Base-by-base conservation (phyloP, 1,140 invertebrate genomes). In the Lysiphlebus fabarum region DNA sequence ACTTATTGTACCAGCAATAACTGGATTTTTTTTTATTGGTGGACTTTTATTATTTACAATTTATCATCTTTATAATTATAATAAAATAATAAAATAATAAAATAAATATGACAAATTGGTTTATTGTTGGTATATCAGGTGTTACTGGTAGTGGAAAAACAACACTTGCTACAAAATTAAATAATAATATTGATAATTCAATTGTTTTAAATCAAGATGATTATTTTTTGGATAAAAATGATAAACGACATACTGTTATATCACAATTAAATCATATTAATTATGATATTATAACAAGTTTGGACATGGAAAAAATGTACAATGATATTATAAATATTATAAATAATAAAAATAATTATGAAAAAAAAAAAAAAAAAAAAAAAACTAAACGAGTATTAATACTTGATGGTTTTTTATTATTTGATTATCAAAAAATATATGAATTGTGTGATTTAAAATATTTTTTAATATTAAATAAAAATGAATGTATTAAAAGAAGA, bases 101-200 rank as follows among this genome's bases (percentile, higher is more conserved):
- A 41, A 49, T 14, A 12, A 53, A 4, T 6, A 57, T 57, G 49
- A 47, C 49, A 12, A 38, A 83, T 34, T 90, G 86, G 87, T 67
- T 89, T 12, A 71, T 91, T 9, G 80, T 92, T 56, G 90, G 88
- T 17, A 83, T 93, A 62, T 85, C 87, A 9, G 90, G 91, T 1
- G 85, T 87, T 5, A 92, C 90, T 0, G 89, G 87, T 64, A 87
- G 89, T 49, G 91, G 91, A 41, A 94, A 94, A 79, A 90, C 90
- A 2, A 88, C 88, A 0, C 64, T 92, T 12, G 82, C 88, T 0
- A 81, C 79, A 26, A 77, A 78, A 62, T 62, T 91, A 7, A 72
- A 80, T 5, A 71, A 85, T 44, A 75, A 75, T 34, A 79, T 84
- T 14, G 71, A 77, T 49, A 80, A 84, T 38, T 81, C 83, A 1